Base-by-base conservation (phyloP, 23 tunicate species). In the Clavelina lepadiformis region DNA sequence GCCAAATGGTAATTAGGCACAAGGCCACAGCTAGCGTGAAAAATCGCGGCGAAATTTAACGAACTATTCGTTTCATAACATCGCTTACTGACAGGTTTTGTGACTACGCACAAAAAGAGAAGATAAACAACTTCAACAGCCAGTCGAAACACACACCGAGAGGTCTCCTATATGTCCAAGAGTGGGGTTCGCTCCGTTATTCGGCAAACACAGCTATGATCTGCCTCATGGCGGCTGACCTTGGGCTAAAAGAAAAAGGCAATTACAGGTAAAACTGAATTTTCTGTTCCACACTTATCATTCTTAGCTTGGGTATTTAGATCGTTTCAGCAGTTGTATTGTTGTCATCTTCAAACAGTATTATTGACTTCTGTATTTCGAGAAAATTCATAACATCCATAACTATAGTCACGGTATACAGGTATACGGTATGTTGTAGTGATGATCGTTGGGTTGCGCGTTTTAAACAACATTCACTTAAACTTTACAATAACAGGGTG, bases 121-220 rank as follows among this genome's bases (percentile, higher is more conserved):
- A 55, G 38, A 80, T 33, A 33, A 61, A 62, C 7, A 58, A 52
- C 45, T 80, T 80, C 33, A 21, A 66, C 6, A 68, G 51, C 18
- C 38, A 63, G 38, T 73, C 88, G 20, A 35, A 46, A 2, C 74
- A 82, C 86, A 91, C 98, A 8, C 70, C 79, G 2, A 41, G 56
- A 21, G 98, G 98, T 7, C 44, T 91, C 65, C 71, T 91, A 34
- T 83, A 41, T 56, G 24, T 91, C 22, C 37, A 61, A 13, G 61
- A 78, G 38, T 91, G 98, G 98, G 98, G 93, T 19, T 74, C 98
- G 13, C 74, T 82, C 23, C 59, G 98, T 35, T 91, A 91, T 50
- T 93, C 98, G 8, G 86, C 98, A 6, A 91, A 91, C 53, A 61
- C 92, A 3, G 98, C 98, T 0, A 77, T 91, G 33, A 51, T 91